Base-by-base conservation (phyloP, 1,140 invertebrate genomes). In the Helicoverpa zea region DNA sequence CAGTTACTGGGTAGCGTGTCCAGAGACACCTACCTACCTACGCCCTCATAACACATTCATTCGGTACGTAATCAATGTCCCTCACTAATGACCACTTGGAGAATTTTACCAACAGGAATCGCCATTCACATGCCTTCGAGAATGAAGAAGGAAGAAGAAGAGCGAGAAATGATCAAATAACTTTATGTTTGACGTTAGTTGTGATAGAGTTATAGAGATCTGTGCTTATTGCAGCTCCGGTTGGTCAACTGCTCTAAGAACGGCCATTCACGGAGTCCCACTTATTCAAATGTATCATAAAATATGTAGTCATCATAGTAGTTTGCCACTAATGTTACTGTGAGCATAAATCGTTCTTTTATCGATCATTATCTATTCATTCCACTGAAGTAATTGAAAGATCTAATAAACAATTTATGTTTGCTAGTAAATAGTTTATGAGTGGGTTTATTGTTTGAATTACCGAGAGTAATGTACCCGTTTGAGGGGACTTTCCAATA, bases 1-100 rank as follows among this genome's bases (percentile, higher is more conserved):
- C 81, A 88, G 81, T 82, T 88, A 13, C n/a, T 14, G 23, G 2
- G 43, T 13, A 12, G 52, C 51, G 70, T 75, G 52, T 75, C 54
- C 73, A 18, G 43, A 35, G 43, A 11, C 10, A 11, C n/a, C 16
- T 59, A 59, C 56, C 11, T 59, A 59, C 29, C 56, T 49, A 61
- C 56, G 23, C 56, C 58, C 66, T 80, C 66, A 64, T 81, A 63
- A 51, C 56, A 77, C 75, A 77, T 81, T 81, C 30, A 81, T 54
- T 29, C 51, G 3, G 9, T 11, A 29, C 80, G 73, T 56, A 81
- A 81, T 77, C 80, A 81, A 56, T 54, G 64, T 49, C 52, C 56
- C 80, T 18, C 43, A 49, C 70, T 81, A 81, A 81, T 81, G 64
- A 64, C 10, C 66, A 73, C 10, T 49, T 43, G 35, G 35, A 43